These are phyloP conservation scores for Coleophora flavipennella DNA, from an alignment of 2,888 invertebrate species.

Conservation along the genomic window DNA sequence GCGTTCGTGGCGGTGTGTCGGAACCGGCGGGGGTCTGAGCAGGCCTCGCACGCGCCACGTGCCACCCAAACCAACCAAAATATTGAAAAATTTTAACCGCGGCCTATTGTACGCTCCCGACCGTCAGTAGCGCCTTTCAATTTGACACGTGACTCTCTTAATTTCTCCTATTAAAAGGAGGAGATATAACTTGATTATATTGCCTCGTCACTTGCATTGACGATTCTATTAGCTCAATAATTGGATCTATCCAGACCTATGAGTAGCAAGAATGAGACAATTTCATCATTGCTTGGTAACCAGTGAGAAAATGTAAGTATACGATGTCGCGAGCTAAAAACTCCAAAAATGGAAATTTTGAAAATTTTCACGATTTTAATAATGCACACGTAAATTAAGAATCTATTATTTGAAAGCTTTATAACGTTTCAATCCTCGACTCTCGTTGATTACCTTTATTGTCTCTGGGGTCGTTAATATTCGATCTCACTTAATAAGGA, in stretches of 20 bases:
- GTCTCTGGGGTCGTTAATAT: slow-evolving; percentile 24
- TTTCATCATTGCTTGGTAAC: too few relatives aligned
- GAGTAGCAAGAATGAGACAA: too few relatives aligned
- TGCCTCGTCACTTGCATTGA: slow-evolving; percentile 3
- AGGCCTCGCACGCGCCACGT: slow-evolving; percentile 64
- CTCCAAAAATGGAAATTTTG: too few relatives aligned
- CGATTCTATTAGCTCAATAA: not conserved
- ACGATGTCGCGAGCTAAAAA: too few relatives aligned
- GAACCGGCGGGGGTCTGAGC: slow-evolving; percentile 55
- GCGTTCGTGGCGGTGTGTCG: slow-evolving; percentile 20
- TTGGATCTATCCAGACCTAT: too few relatives aligned
- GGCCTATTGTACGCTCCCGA: slow-evolving; percentile 26
- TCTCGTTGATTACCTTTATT: slow-evolving; percentile 13
- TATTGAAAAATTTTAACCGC: slow-evolving; percentile 69
- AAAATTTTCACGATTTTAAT: too few relatives aligned
- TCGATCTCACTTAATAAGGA: slow-evolving; percentile 55
- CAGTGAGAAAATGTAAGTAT: too few relatives aligned
- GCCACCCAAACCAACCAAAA: slow-evolving; percentile 49
- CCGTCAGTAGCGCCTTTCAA: slow-evolving; percentile 31
- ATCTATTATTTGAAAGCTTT: slow-evolving; percentile 4
- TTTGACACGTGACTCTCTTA: slow-evolving; percentile 59
- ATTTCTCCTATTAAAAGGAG: slow-evolving; percentile 48
- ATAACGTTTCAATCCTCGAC: slow-evolving; percentile 3
- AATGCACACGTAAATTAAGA: not conserved
- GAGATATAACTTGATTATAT: slow-evolving; percentile 43